Conservation (phyloP, 2,888 invertebrate genomes). For the Cryptocheilus praepositus region DNA sequence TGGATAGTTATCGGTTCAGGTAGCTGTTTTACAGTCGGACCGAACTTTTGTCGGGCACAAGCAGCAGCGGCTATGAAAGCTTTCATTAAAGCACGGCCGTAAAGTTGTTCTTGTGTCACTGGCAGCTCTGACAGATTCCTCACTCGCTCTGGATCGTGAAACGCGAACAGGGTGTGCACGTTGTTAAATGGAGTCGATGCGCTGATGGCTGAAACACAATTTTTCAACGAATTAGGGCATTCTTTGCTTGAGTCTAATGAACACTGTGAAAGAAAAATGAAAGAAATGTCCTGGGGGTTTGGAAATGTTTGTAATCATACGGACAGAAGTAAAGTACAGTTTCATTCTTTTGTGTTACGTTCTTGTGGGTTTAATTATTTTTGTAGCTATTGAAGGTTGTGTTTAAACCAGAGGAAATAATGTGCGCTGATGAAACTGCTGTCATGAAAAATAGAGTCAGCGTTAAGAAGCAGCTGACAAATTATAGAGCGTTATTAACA, state of each 20-base stretch:
- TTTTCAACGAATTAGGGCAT: no score
- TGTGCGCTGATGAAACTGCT: no score
- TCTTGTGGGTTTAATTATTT: no score
- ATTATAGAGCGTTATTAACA: no score
- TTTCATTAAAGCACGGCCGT: conserved; percentile 83
- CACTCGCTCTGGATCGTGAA: conserved; percentile 81
- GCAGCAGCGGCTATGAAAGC: conserved; percentile 86
- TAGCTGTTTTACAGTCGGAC: conserved; percentile 80
- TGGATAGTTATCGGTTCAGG: conserved; percentile 89
- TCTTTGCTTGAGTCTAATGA: conserved; percentile 12
- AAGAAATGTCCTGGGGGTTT: neutral
- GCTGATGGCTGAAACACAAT: conserved; percentile 75
- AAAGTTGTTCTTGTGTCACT: conserved; percentile 82
- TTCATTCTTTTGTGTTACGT: no score
- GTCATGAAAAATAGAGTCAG: no score
- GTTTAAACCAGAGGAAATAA: no score
- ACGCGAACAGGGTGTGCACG: conserved; percentile 88
- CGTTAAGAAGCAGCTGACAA: no score
- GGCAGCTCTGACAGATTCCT: conserved; percentile 82
- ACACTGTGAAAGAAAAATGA: conserved; percentile 13
- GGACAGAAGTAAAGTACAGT: no score
- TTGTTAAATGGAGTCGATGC: conserved; percentile 76
- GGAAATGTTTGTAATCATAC: no score
- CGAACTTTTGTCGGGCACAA: conserved; percentile 85
- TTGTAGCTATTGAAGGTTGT: no score